A percentile compares a stretch with the other conserved stretches of the same genome.
phyloP scores from a whole-genome alignment of 2,113 vertebrate genomes.

The Etia nguti region DNA sequence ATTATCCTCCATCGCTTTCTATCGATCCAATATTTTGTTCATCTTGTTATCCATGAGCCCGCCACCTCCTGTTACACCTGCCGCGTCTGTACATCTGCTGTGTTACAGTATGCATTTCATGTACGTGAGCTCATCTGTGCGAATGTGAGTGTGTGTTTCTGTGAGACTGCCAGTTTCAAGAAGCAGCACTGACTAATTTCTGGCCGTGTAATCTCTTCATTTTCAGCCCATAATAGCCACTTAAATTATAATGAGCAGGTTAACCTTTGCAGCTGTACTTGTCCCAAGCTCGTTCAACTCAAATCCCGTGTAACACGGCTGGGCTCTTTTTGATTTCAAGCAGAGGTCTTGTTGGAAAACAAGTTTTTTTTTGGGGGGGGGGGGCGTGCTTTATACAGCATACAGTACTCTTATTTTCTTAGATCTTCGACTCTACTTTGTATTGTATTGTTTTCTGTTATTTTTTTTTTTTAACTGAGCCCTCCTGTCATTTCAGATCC shows the following conservation, averaged over 20 bases:
- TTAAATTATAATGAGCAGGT: constrained; percentile 21
- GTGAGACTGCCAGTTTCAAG: background rate
- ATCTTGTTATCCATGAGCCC: background rate
- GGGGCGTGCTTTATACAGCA: no score
- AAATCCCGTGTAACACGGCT: background rate
- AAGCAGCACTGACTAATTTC: background rate
- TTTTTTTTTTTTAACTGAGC: background rate
- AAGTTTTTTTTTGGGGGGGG: background rate
- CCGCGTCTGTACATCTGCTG: background rate
- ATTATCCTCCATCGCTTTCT: background rate
- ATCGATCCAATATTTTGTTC: constrained; percentile 6
- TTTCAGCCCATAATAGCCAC: constrained; percentile 9
- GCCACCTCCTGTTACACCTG: background rate
- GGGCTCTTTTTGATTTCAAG: background rate
- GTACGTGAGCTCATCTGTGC: background rate
- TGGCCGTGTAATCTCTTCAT: background rate
- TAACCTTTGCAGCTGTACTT: constrained; percentile 1
- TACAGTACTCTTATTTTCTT: background rate
- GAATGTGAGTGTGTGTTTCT: background rate
- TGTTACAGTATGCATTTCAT: background rate
- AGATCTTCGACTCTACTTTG: background rate
- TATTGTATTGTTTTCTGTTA: background rate
- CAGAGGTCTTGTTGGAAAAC: background rate
- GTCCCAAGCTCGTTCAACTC: background rate
- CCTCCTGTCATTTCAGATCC: background rate